Evolutionary conservation across 2,888 invertebrate genomes (phyloP).

Genomic region (Xylota sylvarum): DNA sequence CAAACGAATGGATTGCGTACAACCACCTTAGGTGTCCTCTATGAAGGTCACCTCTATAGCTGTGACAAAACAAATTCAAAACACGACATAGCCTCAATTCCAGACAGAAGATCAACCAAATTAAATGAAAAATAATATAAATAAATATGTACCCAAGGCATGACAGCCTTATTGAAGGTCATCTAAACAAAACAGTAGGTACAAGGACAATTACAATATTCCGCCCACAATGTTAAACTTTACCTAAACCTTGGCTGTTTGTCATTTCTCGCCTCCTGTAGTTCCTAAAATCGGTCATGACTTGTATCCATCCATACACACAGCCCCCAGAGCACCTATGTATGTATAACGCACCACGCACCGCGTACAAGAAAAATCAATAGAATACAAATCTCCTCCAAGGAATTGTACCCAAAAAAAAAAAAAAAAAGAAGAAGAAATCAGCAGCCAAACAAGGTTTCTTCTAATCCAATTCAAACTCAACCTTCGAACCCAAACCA

Average conservation of each 20-base stretch:
- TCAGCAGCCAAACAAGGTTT: conserved; percentile 18
- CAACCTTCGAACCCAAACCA: not conserved
- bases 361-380: conserved; percentile 13
- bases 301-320: not conserved
- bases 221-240: not conserved
- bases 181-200: conserved; percentile 12
- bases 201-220: conserved; percentile 29
- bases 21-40: conserved; percentile 32
- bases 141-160: not conserved
- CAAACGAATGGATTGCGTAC: not conserved
- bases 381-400: not conserved
- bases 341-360: not conserved
- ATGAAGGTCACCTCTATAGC: conserved; percentile 21
- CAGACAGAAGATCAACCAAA: conserved; percentile 26
- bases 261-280: not conserved
- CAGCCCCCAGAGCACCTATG: not conserved
- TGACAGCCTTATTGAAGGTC: conserved; percentile 32
- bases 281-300: conserved; percentile 33
- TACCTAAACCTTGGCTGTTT: conserved; percentile 24
- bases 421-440: not conserved
- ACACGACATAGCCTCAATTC: not conserved
- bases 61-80: not conserved
- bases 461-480: conserved; percentile 54
- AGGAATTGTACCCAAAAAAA: not conserved
- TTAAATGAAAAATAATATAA: not conserved